Base-by-base conservation (phyloP, 2,113 vertebrate species). In the Neomonachus schauinslandi region DNA sequence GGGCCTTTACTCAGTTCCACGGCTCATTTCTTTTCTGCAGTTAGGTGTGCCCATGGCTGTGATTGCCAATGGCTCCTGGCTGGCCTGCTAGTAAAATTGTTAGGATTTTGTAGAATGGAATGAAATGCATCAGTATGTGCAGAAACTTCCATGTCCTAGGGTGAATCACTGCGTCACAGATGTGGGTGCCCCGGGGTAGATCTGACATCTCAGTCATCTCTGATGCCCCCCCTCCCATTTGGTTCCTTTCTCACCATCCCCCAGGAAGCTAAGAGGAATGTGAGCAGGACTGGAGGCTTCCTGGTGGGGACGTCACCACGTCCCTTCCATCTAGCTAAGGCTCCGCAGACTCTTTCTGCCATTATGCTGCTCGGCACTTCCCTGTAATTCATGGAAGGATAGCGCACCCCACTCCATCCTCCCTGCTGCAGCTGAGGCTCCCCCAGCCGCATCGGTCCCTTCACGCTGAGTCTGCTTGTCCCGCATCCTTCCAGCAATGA, bases 381-480 rank as follows among this genome's bases (percentile, higher is more conserved):
- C 77, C 33, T 55, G 84, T 36, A 33, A 74, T 33, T 42, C 69
- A 39, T 0, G 36, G 59, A 51, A 61, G 7, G 31, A 24, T 0
- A 90, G 67, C 15, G 24, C 22, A 3, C 21, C 15, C 39, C 1
- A 4, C 5, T 28, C 51, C 2, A 0, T 7, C 7, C 18, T 13
- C 65, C 6, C 13, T 31, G 46, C 24, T 4, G 0, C 9, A 61
- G 3, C 7, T 5, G 16, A 7, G 4, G 14, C 8, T 3, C 13
- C 18, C 36, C 26, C 7, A 8, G 6, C 13, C 10, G 6, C n/a
- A 6, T n/a, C 14, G n/a, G 57, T 46, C 28, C 24, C 46, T 31
- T 82, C 24, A 15, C 0, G 0, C 31, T 57, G 18, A 11, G 0
- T 24, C 51, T 83, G 26, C 79, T 26, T 8, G 36, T 39, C 16